A percentile compares a stretch with the other conserved stretches of the same genome.
phyloP scores from a whole-genome alignment of 2,113 vertebrate genomes.

The Melanostigma gelatinosum region DNA sequence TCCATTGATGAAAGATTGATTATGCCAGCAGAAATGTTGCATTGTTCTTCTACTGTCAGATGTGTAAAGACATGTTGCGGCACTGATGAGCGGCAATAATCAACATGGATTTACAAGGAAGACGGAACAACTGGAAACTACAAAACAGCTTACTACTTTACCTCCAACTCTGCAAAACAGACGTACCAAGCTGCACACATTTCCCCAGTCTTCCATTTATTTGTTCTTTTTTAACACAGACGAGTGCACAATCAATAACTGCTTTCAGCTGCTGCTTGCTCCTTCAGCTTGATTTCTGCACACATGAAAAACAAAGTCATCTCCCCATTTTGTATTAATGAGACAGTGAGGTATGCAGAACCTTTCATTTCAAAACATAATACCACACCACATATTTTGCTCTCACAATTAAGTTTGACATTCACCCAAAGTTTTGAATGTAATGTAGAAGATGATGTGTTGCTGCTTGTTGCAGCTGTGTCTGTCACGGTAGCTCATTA shows the following conservation, averaged over 20 bases:
- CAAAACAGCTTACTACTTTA: slow-evolving; percentile 16
- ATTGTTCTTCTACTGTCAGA: slow-evolving; percentile 35
- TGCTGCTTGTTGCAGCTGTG: background rate
- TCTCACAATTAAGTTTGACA: slow-evolving; percentile 2
- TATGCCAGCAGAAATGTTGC: slow-evolving; percentile 17
- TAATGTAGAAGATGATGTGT: background rate
- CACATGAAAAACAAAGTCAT: slow-evolving; percentile 13
- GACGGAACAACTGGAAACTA: slow-evolving; percentile 18
- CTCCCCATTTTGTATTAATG: slow-evolving; percentile 15
- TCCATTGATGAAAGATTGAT: slow-evolving; percentile 25
- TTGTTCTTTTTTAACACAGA: slow-evolving; percentile 7
- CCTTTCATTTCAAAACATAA: background rate
- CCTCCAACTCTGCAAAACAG: slow-evolving; percentile 3
- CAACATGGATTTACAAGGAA: slow-evolving; percentile 9
- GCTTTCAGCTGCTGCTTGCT: slow-evolving; percentile 32
- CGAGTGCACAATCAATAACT: slow-evolving; percentile 35
- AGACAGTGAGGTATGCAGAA: background rate
- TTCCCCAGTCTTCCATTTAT: background rate
- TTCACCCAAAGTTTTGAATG: background rate
- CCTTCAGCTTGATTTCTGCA: slow-evolving; percentile 34
- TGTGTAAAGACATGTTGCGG: slow-evolving; percentile 10
- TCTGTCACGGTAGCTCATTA: slow-evolving; percentile 30
- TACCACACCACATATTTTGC: slow-evolving; percentile 1
- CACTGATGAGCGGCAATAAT: slow-evolving; percentile 11
- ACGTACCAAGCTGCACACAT: slow-evolving; percentile 8